Conservation (phyloP, 92 coral and sea anemone species). For the Zoanthus solanderi region DNA sequence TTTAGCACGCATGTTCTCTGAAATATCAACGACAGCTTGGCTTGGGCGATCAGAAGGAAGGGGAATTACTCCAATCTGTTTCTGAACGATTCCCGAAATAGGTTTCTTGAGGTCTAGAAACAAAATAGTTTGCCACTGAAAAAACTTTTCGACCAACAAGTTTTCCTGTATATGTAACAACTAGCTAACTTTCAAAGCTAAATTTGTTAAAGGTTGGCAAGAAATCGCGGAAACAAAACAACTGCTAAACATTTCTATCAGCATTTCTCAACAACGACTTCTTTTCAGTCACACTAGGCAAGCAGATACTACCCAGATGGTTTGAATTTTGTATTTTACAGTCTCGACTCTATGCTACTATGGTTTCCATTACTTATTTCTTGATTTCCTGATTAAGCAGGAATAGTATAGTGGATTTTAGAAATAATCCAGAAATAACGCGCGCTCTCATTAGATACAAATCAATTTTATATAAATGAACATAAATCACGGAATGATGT, state of each 20-base stretch:
- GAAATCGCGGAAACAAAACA: neutral
- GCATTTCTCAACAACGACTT: neutral
- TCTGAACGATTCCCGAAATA: slow-evolving; percentile 86
- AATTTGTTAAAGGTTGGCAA: neutral
- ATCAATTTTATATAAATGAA: too few relatives aligned
- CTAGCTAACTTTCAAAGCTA: neutral
- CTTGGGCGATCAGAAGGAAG: slow-evolving; percentile 95
- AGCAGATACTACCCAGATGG: neutral
- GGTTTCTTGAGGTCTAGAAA: slow-evolving; percentile 83
- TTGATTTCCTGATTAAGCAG: too few relatives aligned
- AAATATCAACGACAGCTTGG: slow-evolving; percentile 92
- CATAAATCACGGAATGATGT: too few relatives aligned
- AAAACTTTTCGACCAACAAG: neutral
- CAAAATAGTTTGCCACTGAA: neutral
- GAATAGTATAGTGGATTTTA: too few relatives aligned
- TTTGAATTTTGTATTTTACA: neutral
- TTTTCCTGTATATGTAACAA: neutral
- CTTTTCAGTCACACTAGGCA: neutral
- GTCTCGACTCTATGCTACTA: neutral
- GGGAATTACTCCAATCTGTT: slow-evolving; percentile 79
- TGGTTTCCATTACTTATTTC: neutral
- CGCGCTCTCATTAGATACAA: too few relatives aligned
- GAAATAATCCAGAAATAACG: too few relatives aligned
- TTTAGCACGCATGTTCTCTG: slow-evolving; percentile 98
- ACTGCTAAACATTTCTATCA: neutral